Base-by-base conservation (phyloP, 92 coral and sea anemone species). In the Ricordea florida region DNA sequence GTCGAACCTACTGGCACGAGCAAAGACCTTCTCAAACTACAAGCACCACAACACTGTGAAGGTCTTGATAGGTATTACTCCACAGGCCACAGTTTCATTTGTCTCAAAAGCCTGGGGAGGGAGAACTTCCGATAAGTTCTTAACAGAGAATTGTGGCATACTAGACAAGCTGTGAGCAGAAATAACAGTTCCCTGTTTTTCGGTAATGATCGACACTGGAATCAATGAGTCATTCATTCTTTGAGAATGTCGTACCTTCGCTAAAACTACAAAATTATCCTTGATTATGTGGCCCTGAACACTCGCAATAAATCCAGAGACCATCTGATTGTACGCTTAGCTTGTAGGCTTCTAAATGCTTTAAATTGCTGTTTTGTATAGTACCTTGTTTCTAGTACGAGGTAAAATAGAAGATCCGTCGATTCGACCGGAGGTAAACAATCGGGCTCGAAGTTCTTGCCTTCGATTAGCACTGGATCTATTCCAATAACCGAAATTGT, bases 21-120 rank as follows among this genome's bases (percentile, higher is more conserved):
- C 88, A 4, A 46, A 74, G 22, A 82, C 88, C 2, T 65, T 64
- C 20, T 74, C 88, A 18, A 24, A 29, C 27, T 77, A 69, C 41
- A 79, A 79, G 31, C 80, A 79, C 22, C 80, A 79, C 44, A 83
- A 83, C 72, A 83, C 81, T 23, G 63, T 69, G 36, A 84, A 78
- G 47, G 79, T 84, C n/a, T 58, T 78, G 63, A 84, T 78, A 53
- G 90, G 90, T 13, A 78, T 84, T 28, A 84, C 85, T 13, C 89
- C 85, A 13, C 80, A 84, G 52, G 79, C 70, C 6, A 80, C 85
- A 30, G 40, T 70, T 57, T 80, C 78, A 21, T 80, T 69, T 69
- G 85, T 80, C 20, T 80, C 78, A 0, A 58, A 69, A 21, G 85
- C 85, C n/a, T 80, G 78, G 79, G 85, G 85, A 4, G 85, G 79